Percentiles rank a stretch among this genome's conserved stretches.
These are phyloP conservation scores for Diogma glabrata DNA, from an alignment of 2,888 invertebrate genomes.

Conservation along the genomic window DNA sequence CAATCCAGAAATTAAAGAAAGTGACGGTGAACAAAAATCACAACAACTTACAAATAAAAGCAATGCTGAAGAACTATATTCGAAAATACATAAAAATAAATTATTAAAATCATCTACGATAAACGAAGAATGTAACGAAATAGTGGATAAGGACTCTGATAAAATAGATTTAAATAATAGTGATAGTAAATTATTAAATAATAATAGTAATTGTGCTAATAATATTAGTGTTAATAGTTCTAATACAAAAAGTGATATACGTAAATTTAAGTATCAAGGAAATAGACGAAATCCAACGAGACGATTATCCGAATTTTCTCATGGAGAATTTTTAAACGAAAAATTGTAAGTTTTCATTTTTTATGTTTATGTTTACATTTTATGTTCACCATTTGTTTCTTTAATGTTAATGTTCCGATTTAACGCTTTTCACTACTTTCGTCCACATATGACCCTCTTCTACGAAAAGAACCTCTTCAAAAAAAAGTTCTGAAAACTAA, in stretches of 20 bases:
- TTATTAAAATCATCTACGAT: slow-evolving; percentile 6
- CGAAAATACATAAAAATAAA: slow-evolving; percentile 6
- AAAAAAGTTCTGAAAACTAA: no score
- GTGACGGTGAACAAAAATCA: not conserved
- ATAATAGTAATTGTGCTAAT: not conserved
- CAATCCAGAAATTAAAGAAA: not conserved
- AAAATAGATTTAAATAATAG: not conserved
- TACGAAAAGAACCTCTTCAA: no score
- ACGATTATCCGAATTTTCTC: slow-evolving; percentile 38
- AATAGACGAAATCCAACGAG: slow-evolving; percentile 23
- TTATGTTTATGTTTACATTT: slow-evolving; percentile 24
- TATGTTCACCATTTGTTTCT: slow-evolving; percentile 30
- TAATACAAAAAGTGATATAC: not conserved
- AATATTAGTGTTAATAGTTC: slow-evolving; percentile 1
- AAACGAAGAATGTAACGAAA: slow-evolving; percentile 5
- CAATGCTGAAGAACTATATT: slow-evolving; percentile 5
- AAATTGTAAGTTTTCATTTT: slow-evolving; percentile 34
- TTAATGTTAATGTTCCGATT: no score
- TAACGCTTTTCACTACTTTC: no score
- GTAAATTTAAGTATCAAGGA: no score
- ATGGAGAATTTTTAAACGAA: slow-evolving; percentile 40
- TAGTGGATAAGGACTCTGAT: no score
- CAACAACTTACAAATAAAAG: slow-evolving; percentile 1
- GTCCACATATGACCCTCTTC: no score
- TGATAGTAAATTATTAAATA: not conserved